Evolutionary conservation across 2,113 vertebrate genomes (phyloP).

Genomic region (Channa argus): DNA sequence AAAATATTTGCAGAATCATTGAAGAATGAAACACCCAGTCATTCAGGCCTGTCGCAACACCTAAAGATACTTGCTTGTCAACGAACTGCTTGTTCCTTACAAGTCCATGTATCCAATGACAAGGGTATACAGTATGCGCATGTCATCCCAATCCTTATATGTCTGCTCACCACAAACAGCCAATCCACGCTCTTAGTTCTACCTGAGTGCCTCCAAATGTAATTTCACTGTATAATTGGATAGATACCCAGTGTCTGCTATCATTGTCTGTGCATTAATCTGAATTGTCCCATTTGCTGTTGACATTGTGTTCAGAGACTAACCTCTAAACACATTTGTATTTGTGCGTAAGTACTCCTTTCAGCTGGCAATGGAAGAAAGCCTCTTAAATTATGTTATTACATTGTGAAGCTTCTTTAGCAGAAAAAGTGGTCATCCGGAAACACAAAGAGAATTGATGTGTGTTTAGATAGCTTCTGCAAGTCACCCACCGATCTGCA

Average conservation of each 20-base stretch:
- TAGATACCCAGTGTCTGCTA: slow-evolving; percentile 71
- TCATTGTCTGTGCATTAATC: slow-evolving; percentile 76
- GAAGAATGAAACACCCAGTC: background rate
- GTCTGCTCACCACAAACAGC: slow-evolving; percentile 41
- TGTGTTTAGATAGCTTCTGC: slow-evolving; percentile 47
- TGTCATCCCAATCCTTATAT: slow-evolving; percentile 65
- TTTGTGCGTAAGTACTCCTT: slow-evolving; percentile 58
- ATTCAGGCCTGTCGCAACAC: slow-evolving; percentile 6
- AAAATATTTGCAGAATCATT: background rate
- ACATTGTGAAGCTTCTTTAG: slow-evolving; percentile 37
- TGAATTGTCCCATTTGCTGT: slow-evolving; percentile 69
- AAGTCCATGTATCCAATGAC: slow-evolving; percentile 39
- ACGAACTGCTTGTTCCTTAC: slow-evolving; percentile 13
- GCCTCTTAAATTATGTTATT: slow-evolving; percentile 53
- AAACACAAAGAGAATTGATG: slow-evolving; percentile 60
- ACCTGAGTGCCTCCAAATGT: slow-evolving; percentile 79
- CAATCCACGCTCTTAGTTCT: slow-evolving; percentile 67
- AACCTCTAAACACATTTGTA: slow-evolving; percentile 60
- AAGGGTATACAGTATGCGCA: slow-evolving; percentile 58
- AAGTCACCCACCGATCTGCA: slow-evolving; percentile 64
- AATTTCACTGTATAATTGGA: slow-evolving; percentile 80
- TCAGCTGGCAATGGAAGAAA: slow-evolving; percentile 33
- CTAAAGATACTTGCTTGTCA: background rate
- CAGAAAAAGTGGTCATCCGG: slow-evolving; percentile 33
- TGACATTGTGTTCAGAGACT: slow-evolving; percentile 76